phyloP scores from a whole-genome alignment of 2,888 invertebrate genomes.

The Drosophila kanekoi region DNA sequence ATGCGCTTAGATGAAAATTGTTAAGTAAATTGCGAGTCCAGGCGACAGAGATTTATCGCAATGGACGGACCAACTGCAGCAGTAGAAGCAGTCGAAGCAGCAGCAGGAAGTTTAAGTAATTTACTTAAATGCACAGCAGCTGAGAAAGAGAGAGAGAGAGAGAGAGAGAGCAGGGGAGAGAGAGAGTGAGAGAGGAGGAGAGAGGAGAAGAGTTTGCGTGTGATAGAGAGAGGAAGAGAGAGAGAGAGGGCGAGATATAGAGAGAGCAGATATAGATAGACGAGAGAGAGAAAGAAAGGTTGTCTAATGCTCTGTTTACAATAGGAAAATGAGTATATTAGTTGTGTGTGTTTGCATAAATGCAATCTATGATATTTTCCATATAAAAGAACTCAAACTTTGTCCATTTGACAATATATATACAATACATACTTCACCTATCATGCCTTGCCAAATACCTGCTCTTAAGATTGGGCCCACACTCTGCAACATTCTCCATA shows the following conservation, averaged over 20 bases:
- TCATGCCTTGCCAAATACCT: no score
- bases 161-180: not conserved
- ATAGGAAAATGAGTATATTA: not conserved
- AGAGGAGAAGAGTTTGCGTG: not conserved
- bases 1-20: constrained; percentile 60
- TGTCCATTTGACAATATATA: no score
- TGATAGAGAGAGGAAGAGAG: not conserved
- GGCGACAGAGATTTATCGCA: constrained; percentile 64
- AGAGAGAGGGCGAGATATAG: not conserved
- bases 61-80: constrained; percentile 22
- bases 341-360: no score
- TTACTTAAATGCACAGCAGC: constrained; percentile 54
- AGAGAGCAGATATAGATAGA: not conserved
- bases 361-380: no score
- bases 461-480: no score
- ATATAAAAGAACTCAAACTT: no score
- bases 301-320: not conserved
- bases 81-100: constrained; percentile 8
- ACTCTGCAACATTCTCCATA: no score
- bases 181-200: not conserved
- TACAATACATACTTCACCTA: no score
- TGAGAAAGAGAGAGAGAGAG: not conserved
- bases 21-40: constrained; percentile 58
- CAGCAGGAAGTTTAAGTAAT: constrained; percentile 62
- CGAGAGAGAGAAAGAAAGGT: not conserved